These are phyloP conservation scores for Drosophila neotestacea DNA, from an alignment of 2,888 invertebrate genomes.

Conservation along the genomic window DNA sequence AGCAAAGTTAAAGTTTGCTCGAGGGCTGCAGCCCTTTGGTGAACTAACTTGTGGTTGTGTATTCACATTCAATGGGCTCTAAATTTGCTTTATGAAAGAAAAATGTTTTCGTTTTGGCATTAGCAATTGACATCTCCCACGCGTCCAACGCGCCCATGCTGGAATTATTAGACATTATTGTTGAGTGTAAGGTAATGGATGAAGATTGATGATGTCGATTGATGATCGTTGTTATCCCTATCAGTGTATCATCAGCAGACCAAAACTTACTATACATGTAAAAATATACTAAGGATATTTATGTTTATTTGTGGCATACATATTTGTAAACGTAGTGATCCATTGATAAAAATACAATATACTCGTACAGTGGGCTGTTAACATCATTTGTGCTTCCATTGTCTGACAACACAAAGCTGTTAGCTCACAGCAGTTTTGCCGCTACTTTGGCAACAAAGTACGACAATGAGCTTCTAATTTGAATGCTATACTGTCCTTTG, in stretches of 20 bases:
- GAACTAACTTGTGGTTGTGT: not conserved
- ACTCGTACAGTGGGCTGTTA: slow-evolving; percentile 26
- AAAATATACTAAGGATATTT: not conserved
- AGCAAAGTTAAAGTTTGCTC: not conserved
- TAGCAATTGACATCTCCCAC: slow-evolving; percentile 5
- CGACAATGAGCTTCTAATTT: slow-evolving; percentile 78
- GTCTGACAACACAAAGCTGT: slow-evolving; percentile 62
- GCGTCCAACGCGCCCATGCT: slow-evolving; percentile 4
- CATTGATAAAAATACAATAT: slow-evolving; percentile 18
- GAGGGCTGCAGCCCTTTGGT: no score
- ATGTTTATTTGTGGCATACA: not conserved
- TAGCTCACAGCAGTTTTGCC: slow-evolving; percentile 23
- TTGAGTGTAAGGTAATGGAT: slow-evolving; percentile 59
- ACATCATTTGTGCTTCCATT: slow-evolving; percentile 71
- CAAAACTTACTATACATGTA: slow-evolving; percentile 1
- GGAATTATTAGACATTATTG: slow-evolving; percentile 59
- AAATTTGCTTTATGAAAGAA: slow-evolving; percentile 1
- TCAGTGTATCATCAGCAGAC: slow-evolving; percentile 30
- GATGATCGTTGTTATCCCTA: slow-evolving; percentile 60
- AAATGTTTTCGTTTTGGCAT: slow-evolving; percentile 2
- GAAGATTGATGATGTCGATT: slow-evolving; percentile 74
- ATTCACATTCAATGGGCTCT: not conserved
- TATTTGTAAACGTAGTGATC: slow-evolving; percentile 7
- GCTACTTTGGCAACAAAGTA: slow-evolving; percentile 74
- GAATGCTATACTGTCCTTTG: slow-evolving; percentile 75